Evolutionary conservation across 1,140 invertebrate genomes (phyloP).

Genomic region (Fragariocoptes setiger): DNA sequence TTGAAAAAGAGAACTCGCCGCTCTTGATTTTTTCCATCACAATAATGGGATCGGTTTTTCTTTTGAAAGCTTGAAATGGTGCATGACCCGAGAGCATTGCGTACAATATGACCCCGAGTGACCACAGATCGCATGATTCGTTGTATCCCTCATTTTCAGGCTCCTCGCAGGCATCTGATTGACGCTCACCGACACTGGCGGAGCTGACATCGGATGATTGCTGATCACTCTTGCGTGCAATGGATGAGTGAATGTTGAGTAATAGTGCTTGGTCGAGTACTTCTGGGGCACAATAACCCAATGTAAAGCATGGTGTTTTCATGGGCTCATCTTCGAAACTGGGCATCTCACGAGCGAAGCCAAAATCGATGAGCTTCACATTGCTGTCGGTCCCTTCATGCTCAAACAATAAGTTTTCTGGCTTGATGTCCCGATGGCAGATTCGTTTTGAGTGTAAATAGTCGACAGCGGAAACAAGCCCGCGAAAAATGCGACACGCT

Average conservation of each 20-base stretch:
- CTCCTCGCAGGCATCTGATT: conserved; percentile 10
- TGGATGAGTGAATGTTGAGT: conserved; percentile 16
- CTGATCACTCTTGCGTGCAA: conserved; percentile 14
- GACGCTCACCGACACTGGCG: no score
- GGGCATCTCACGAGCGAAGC: conserved; percentile 40
- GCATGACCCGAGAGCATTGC: conserved; percentile 53
- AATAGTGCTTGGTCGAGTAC: conserved; percentile 27
- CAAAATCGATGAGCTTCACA: conserved; percentile 61
- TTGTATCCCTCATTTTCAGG: conserved; percentile 28
- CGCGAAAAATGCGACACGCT: conserved; percentile 32
- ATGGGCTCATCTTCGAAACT: conserved; percentile 22
- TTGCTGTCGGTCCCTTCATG: conserved; percentile 24
- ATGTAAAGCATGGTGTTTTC: conserved; percentile 51
- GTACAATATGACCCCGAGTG: conserved; percentile 58
- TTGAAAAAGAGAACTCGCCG: conserved; percentile 38
- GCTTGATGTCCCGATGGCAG: conserved; percentile 96
- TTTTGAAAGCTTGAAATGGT: conserved; percentile 31
- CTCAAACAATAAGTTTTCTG: conserved; percentile 78
- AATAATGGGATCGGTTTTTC: conserved; percentile 32
- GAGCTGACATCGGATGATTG: conserved; percentile 8
- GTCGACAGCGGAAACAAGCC: conserved; percentile 70
- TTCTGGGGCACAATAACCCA: conserved; percentile 68
- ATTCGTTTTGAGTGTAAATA: conserved; percentile 95
- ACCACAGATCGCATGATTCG: conserved; percentile 70
- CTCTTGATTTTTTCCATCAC: conserved; percentile 44